Evolutionary conservation across 1,140 invertebrate genomes (phyloP).

Genomic region (Rhagoletis zephyria): DNA sequence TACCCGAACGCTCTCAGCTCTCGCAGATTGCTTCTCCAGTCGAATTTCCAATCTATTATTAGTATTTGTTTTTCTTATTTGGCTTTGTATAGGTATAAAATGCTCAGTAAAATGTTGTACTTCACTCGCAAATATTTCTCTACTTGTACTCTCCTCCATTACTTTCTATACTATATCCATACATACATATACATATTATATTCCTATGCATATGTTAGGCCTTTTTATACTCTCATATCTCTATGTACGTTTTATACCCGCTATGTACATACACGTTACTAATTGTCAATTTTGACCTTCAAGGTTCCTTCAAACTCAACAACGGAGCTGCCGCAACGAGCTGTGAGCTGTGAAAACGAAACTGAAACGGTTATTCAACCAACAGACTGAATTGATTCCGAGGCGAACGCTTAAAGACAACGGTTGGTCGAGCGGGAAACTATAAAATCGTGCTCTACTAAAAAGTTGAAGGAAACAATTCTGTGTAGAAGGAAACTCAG

Average conservation of each 20-base stretch:
- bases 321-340: slow-evolving; percentile 53
- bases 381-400: slow-evolving; percentile 65
- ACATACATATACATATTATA: neutral
- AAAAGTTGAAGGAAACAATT: slow-evolving; percentile 51
- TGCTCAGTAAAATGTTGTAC: neutral
- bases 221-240: slow-evolving; percentile 42
- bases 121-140: neutral
- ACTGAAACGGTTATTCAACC: slow-evolving; percentile 54
- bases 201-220: neutral
- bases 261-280: slow-evolving; percentile 29
- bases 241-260: slow-evolving; percentile 15
- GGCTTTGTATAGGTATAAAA: neutral
- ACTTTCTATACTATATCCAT: neutral
- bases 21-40: neutral
- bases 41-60: slow-evolving; percentile 2
- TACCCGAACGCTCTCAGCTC: slow-evolving; percentile 5
- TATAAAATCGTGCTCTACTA: slow-evolving; percentile 11
- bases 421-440: slow-evolving; percentile 69
- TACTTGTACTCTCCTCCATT: neutral
- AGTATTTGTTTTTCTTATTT: neutral
- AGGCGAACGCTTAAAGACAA: slow-evolving; percentile 69
- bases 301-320: slow-evolving; percentile 72
- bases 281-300: slow-evolving; percentile 73
- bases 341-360: slow-evolving; percentile 51
- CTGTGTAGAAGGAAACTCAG: neutral